Evolutionary conservation across 2,113 vertebrate species (phyloP).

Genomic region (Ondatra zibethicus): DNA sequence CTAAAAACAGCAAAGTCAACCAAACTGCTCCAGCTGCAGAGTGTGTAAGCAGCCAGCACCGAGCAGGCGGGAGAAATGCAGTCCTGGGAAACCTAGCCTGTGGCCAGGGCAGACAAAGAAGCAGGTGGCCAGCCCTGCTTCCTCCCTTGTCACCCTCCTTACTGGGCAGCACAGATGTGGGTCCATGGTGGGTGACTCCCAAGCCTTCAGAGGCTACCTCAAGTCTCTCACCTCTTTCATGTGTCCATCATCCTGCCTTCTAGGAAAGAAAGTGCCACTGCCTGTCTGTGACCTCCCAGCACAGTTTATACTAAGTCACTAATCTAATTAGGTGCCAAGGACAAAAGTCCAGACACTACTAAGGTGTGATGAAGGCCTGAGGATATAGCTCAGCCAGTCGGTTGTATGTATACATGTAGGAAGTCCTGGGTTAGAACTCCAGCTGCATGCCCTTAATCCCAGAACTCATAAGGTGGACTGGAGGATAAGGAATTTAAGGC

Average conservation of each 20-base stretch:
- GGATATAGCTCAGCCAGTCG: no score
- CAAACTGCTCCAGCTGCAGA: no score
- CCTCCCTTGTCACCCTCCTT: neutral
- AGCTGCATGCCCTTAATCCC: neutral
- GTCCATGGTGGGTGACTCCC: neutral
- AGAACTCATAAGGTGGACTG: neutral
- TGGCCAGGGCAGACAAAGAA: no score
- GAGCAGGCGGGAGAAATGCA: neutral
- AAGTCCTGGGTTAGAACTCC: neutral
- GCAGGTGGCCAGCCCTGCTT: neutral
- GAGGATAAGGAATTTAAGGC: neutral
- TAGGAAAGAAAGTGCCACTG: neutral
- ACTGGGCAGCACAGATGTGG: neutral
- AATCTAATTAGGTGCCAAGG: neutral
- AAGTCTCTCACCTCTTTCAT: neutral
- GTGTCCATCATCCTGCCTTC: neutral
- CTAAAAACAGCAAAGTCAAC: neutral
- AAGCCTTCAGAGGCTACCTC: neutral
- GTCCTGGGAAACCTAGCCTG: neutral
- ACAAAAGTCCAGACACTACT: neutral
- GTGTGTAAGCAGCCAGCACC: neutral
- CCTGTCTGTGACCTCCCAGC: neutral
- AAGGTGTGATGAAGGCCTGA: neutral
- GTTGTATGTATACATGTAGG: neutral
- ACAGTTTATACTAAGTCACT: neutral